Base-by-base conservation (phyloP, 2,113 vertebrate species). In the Charina bottae region DNA sequence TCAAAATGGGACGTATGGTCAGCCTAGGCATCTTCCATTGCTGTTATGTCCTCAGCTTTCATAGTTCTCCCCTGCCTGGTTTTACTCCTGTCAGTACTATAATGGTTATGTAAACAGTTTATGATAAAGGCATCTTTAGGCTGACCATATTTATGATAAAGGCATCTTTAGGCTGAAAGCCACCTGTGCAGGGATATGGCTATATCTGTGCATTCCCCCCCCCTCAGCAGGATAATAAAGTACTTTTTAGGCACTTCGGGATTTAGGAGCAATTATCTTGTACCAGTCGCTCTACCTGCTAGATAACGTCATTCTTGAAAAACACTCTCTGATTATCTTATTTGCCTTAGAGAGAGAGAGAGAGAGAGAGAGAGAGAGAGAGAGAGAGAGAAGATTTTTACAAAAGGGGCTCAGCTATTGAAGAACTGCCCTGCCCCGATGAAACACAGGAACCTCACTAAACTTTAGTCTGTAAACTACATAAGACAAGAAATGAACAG, bases 391-490 rank as follows among this genome's bases (percentile, higher is more conserved):
- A 91, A 78, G 15, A 23, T 37, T 78, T 78, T 78, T 37, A 78
- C 21, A 91, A 97, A 97, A 95, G 91, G 64, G 92, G 55, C 83
- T 96, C 94, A 94, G 96, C 97, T 95, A 92, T 95, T 95, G 90
- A 94, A 92, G 91, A 96, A 96, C 96, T 93, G 59, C 83, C 78
- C 78, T 92, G 59, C 89, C 92, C 95, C 93, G 94, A 95, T 95
- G 92, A 95, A 97, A 96, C 94, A 96, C 89, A 94, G 93, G 97
- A 96, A 97, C 54, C 94, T 97, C 95, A 96, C 97, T 97, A 97
- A 95, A 94, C 93, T 97, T 93, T 0, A 26, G 96, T 95, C 85
- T 33, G 88, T 91, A 89, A 87, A 94, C 93, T 93, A 95, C 89
- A 95, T 95, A 97, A 96, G 95, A 93, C 96, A 93, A 95, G 94